Evolutionary conservation across 2,888 invertebrate genomes (phyloP).

Genomic region (Eupsilia transversa): DNA sequence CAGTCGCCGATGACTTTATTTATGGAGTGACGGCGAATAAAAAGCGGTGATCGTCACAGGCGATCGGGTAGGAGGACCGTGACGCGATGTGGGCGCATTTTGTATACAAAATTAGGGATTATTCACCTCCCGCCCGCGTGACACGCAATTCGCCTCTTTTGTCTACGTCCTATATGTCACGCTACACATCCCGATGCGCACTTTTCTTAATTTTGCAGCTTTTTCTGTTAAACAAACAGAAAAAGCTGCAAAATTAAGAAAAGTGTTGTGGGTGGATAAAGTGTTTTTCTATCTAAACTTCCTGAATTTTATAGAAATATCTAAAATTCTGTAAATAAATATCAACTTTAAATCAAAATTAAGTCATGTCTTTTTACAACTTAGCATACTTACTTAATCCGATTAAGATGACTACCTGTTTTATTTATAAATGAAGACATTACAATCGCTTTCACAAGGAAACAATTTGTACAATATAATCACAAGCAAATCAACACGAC

Average conservation of each 20-base stretch:
- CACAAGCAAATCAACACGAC: conserved; percentile 62
- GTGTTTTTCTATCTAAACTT: neutral
- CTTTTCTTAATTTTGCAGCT: neutral
- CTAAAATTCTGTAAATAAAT: neutral
- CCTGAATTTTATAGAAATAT: neutral
- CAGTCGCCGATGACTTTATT: conserved; percentile 69
- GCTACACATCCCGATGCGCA: conserved; percentile 22
- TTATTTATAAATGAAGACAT: conserved; percentile 30
- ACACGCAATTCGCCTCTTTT: conserved; percentile 77
- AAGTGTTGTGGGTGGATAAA: neutral
- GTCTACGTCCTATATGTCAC: conserved; percentile 66
- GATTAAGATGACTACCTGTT: conserved; percentile 21
- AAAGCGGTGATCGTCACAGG: conserved; percentile 75
- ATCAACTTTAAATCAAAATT: neutral
- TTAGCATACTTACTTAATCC: neutral
- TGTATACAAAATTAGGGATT: conserved; percentile 88
- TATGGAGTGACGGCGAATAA: conserved; percentile 71
- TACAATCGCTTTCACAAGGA: conserved; percentile 43
- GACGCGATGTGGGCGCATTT: conserved; percentile 80
- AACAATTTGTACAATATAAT: conserved; percentile 66
- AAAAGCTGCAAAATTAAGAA: too few species aligned
- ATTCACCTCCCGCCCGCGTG: conserved; percentile 78
- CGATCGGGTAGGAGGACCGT: conserved; percentile 76
- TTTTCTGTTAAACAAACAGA: too few species aligned
- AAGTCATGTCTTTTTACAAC: neutral